These are phyloP conservation scores for Brachionus rotundiformis DNA, from an alignment of 1,140 invertebrate genomes.

Conservation along the genomic window DNA sequence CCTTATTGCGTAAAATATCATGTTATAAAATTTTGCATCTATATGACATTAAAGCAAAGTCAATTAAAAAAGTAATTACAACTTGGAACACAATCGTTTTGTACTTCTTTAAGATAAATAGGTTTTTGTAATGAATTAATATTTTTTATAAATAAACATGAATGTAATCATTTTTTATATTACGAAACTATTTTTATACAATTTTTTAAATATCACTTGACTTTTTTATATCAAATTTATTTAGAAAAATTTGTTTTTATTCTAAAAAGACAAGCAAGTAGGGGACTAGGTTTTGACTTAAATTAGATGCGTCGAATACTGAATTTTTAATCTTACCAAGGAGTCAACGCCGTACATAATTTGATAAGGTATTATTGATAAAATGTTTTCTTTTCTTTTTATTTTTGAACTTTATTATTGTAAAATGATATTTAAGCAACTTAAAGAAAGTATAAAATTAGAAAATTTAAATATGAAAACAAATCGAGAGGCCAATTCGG, in stretches of 20 bases:
- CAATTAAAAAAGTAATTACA: no score
- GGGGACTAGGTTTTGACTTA: no score
- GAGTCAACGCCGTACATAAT: not conserved
- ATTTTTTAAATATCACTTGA: constrained; percentile 12
- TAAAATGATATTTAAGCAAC: not conserved
- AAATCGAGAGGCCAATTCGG: not conserved
- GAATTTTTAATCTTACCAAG: not conserved
- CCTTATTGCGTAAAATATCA: not conserved
- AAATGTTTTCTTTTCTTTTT: not conserved
- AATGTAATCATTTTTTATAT: not conserved
- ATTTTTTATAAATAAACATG: not conserved
- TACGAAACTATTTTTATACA: not conserved
- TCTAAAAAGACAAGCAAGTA: no score
- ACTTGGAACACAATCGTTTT: not conserved
- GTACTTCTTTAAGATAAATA: not conserved
- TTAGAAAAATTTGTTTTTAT: not conserved
- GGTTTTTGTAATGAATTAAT: constrained; percentile 10
- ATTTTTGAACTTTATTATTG: not conserved
- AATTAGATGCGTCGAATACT: not conserved
- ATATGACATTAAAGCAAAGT: no score
- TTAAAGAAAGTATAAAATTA: not conserved
- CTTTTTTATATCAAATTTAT: not conserved
- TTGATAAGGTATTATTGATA: not conserved
- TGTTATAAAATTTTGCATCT: no score
- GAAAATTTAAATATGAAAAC: not conserved